Conservation (phyloP, 2,113 vertebrate genomes). For the Ovis aries region DNA sequence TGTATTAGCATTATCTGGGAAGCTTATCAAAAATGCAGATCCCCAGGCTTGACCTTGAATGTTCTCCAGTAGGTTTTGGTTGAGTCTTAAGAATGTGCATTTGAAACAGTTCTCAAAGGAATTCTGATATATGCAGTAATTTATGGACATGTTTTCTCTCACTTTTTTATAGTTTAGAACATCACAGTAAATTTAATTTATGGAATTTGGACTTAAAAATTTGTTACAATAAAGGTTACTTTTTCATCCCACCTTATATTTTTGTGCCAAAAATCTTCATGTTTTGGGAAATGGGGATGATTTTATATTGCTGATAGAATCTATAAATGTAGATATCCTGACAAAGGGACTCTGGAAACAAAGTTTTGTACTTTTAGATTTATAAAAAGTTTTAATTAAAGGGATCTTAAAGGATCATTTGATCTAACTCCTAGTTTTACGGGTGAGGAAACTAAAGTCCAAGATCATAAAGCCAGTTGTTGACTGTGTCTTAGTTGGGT, state of each 20-base stretch:
- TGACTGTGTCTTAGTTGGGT: neutral
- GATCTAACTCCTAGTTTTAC: neutral
- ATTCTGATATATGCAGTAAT: neutral
- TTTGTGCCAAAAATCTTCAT: neutral
- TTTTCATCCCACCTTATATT: neutral
- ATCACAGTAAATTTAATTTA: neutral
- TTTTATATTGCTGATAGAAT: neutral
- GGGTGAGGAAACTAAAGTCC: neutral
- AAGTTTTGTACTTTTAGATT: neutral
- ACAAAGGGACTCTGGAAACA: neutral
- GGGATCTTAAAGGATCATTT: neutral
- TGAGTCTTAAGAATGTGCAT: neutral
- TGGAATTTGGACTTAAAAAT: slow-evolving; percentile 13
- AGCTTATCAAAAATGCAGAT: neutral
- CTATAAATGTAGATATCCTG: neutral
- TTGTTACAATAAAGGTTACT: neutral
- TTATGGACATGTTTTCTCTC: neutral
- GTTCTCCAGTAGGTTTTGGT: neutral
- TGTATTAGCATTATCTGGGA: neutral
- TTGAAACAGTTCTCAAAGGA: neutral
- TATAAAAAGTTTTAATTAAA: neutral
- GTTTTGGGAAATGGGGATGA: neutral
- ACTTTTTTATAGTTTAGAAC: neutral
- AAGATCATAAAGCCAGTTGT: neutral
- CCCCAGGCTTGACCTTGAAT: neutral